A percentile compares a stretch with the other conserved stretches of the same genome.
Evolutionary conservation across 2,888 invertebrate species (phyloP).

Genomic region (Clostera curtula): DNA sequence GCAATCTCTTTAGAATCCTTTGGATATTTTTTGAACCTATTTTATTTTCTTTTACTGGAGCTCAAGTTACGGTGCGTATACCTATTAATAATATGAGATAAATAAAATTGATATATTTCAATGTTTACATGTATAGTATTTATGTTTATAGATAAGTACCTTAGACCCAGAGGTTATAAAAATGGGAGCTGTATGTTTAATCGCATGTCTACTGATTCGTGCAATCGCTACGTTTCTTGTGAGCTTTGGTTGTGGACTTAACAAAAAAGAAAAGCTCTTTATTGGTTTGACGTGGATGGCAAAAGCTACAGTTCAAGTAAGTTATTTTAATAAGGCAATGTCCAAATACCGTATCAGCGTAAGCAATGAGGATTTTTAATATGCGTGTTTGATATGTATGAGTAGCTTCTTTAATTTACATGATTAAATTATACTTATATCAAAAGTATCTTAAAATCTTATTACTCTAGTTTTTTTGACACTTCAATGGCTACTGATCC

Average conservation of each 20-base stretch:
- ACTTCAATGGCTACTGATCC: too few species aligned
- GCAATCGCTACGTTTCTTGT: slow-evolving; percentile 76
- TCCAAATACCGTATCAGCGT: too few species aligned
- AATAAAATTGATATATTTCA: too few species aligned
- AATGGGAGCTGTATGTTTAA: slow-evolving; percentile 77
- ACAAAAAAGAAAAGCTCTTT: slow-evolving; percentile 87
- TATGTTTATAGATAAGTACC: slow-evolving; percentile 55
- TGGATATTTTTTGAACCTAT: slow-evolving; percentile 94
- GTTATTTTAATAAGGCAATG: too few species aligned
- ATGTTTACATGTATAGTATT: slow-evolving; percentile 1
- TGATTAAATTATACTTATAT: too few species aligned
- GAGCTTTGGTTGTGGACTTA: slow-evolving; percentile 81
- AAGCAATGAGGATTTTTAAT: too few species aligned
- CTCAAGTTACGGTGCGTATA: slow-evolving; percentile 80
- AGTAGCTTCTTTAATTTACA: too few species aligned
- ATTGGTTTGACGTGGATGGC: slow-evolving; percentile 89
- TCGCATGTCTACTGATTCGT: slow-evolving; percentile 75
- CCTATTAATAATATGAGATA: slow-evolving; percentile 17
- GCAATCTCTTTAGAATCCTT: slow-evolving; percentile 83
- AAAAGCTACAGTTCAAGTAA: slow-evolving; percentile 92
- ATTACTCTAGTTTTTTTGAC: not conserved
- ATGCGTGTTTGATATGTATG: too few species aligned
- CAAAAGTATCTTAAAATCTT: too few species aligned
- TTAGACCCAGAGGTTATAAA: slow-evolving; percentile 78
- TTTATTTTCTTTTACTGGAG: slow-evolving; percentile 90